Evolutionary conservation across 2,888 invertebrate species (phyloP).

Genomic region (Lacanobia oleracea): DNA sequence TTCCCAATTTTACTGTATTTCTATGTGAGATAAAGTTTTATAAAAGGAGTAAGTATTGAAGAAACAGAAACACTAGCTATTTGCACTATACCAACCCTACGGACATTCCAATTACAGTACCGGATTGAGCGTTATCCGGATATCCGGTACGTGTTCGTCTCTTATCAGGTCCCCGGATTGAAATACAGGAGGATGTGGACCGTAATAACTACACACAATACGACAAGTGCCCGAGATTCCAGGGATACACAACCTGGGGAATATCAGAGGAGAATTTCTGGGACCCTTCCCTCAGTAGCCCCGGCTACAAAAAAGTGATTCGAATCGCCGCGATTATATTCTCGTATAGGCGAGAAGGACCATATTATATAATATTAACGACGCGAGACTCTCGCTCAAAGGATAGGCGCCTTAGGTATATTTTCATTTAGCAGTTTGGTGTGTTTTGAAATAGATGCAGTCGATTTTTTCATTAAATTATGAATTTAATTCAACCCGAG

Average conservation of each 20-base stretch:
- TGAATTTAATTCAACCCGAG: no score
- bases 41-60: background rate
- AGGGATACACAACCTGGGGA: background rate
- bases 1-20: no score
- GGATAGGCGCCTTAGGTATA: no score
- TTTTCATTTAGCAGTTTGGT: no score
- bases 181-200: slow-evolving; percentile 33
- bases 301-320: no score
- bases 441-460: no score
- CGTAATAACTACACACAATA: slow-evolving; percentile 41
- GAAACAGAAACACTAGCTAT: background rate
- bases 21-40: no score
- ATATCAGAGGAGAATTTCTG: background rate
- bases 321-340: no score
- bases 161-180: slow-evolving; percentile 44
- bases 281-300: background rate
- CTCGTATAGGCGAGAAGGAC: no score
- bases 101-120: slow-evolving; percentile 54
- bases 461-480: no score
- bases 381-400: no score
- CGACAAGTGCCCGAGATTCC: slow-evolving; percentile 11
- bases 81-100: slow-evolving; percentile 46
- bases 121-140: slow-evolving; percentile 51
- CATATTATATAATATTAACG: no score
- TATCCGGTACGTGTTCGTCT: slow-evolving; percentile 38